Conservation (phyloP, 2,113 vertebrate species). For the Burhinus oedicnemus region DNA sequence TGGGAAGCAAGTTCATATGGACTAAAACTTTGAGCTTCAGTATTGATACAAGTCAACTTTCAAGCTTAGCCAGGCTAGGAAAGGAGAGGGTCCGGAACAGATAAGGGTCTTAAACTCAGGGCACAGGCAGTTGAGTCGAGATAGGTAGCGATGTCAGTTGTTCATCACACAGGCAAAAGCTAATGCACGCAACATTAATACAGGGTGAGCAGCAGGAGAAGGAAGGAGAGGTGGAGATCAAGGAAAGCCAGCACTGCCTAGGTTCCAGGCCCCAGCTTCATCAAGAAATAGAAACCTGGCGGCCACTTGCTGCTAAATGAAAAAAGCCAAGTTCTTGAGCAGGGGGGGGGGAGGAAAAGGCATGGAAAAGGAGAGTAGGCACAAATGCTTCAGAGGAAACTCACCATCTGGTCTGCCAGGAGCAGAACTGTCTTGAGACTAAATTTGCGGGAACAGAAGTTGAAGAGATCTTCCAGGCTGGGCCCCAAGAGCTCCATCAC, state of each 20-base stretch:
- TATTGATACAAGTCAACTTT: not conserved
- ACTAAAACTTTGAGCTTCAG: not conserved
- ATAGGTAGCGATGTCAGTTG: not conserved
- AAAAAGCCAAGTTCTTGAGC: not conserved
- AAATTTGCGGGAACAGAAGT: slow-evolving; percentile 98
- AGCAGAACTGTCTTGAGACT: slow-evolving; percentile 97
- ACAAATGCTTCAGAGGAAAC: slow-evolving; percentile 28
- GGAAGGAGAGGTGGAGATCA: not conserved
- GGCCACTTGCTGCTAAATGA: not conserved
- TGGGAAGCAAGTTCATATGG: not conserved
- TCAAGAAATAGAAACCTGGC: not conserved
- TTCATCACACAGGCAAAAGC: not conserved
- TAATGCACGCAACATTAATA: not conserved
- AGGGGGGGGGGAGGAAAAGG: not conserved
- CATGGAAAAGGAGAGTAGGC: not conserved
- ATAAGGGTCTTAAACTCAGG: not conserved
- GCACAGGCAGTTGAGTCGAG: not conserved
- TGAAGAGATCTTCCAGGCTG: slow-evolving; percentile 96
- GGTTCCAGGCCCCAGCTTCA: not conserved
- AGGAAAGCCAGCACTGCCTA: not conserved
- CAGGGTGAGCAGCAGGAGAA: not conserved
- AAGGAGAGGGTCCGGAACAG: not conserved
- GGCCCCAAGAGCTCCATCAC: slow-evolving; percentile 97
- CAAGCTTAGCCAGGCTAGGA: not conserved
- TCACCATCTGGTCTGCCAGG: slow-evolving; percentile 96